Evolutionary conservation across 2,888 invertebrate species (phyloP).

Genomic region (Cryptocephalus moraei): DNA sequence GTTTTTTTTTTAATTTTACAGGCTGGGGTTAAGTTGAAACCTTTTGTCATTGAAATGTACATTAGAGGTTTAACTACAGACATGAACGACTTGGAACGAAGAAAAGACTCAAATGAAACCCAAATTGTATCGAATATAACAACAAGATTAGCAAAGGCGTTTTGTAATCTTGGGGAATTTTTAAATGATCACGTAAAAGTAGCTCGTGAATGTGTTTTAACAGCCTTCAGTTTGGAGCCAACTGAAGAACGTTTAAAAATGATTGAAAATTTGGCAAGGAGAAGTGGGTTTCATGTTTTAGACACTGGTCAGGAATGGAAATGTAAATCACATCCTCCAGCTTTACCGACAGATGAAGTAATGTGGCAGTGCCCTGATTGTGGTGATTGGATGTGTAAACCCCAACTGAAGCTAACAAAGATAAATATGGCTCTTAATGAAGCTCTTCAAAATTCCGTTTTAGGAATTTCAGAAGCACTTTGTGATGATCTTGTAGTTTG

Average conservation of each 20-base stretch:
- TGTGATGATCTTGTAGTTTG: constrained; percentile 63
- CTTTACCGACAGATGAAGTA: constrained; percentile 28
- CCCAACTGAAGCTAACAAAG: constrained; percentile 28
- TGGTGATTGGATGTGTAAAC: constrained; percentile 33
- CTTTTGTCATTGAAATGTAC: constrained; percentile 61
- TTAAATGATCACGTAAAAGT: constrained; percentile 50
- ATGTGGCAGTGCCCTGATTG: constrained; percentile 31
- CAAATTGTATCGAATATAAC: constrained; percentile 45
- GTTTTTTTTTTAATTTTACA: constrained; percentile 10
- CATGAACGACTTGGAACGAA: constrained; percentile 62
- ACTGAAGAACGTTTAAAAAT: constrained; percentile 48
- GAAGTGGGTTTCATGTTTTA: constrained; percentile 40
- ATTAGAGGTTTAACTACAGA: constrained; percentile 65
- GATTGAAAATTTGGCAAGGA: constrained; percentile 44
- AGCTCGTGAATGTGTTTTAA: constrained; percentile 59
- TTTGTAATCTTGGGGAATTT: constrained; percentile 52
- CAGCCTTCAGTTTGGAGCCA: constrained; percentile 67
- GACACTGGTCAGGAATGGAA: constrained; percentile 35
- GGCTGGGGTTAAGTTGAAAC: constrained; percentile 40
- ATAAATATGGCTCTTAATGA: constrained; percentile 36
- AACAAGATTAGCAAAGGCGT: constrained; percentile 50
- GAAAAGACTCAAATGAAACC: constrained; percentile 46
- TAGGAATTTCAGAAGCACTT: constrained; percentile 54
- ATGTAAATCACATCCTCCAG: constrained; percentile 33
- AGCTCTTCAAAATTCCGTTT: constrained; percentile 44